Conservation (phyloP, 2,113 vertebrate species). For the Upupa epops region DNA sequence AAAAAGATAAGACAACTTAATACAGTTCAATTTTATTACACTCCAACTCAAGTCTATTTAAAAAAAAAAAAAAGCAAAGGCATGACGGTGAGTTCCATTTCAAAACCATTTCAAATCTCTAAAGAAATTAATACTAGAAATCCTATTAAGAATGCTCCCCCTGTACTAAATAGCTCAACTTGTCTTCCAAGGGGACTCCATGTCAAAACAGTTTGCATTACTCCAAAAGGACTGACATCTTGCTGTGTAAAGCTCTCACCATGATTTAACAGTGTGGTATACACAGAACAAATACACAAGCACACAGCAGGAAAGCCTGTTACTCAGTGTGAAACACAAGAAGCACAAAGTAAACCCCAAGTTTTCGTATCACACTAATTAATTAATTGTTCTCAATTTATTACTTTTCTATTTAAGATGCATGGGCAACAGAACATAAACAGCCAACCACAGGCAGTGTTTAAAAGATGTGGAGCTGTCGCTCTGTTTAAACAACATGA, state of each 20-base stretch:
- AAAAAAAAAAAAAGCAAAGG: slow-evolving; percentile 16
- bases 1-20: slow-evolving; percentile 22
- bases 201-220: not conserved
- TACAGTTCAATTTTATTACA: not conserved
- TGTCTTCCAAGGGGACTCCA: not conserved
- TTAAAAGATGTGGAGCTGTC: not conserved
- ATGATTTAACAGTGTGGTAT: slow-evolving; percentile 24
- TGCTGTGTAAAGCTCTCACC: not conserved
- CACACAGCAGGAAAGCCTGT: slow-evolving; percentile 6
- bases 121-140: slow-evolving; percentile 14
- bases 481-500: not conserved
- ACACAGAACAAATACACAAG: not conserved
- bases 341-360: slow-evolving; percentile 24
- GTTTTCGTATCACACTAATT: not conserved
- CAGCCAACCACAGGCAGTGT: not conserved
- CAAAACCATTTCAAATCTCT: slow-evolving; percentile 19
- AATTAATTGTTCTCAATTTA: not conserved
- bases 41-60: not conserved
- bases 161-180: slow-evolving; percentile 11
- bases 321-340: not conserved
- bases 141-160: not conserved
- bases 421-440: not conserved
- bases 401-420: not conserved
- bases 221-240: slow-evolving; percentile 10
- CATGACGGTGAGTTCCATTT: not conserved